Percentiles rank a stretch among this genome's conserved stretches.
Evolutionary conservation across 1,140 invertebrate genomes (phyloP).

Genomic region (Drosophila bipectinata): DNA sequence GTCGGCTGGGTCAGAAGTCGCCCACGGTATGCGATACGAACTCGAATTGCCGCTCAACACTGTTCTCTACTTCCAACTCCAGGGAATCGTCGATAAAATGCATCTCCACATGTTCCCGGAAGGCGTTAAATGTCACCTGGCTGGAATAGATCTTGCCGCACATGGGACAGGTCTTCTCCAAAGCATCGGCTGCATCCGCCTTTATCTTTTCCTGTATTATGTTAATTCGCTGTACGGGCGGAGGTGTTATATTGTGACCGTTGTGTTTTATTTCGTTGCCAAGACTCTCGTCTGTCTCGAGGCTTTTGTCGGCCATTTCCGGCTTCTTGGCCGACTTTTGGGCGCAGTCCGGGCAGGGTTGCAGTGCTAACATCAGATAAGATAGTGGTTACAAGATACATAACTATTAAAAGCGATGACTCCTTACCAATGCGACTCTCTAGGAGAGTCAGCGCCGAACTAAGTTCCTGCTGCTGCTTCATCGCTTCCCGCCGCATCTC

Average conservation of each 20-base stretch:
- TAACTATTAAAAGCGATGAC: background rate
- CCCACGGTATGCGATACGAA: conserved; percentile 79
- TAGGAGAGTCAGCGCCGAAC: conserved; percentile 82
- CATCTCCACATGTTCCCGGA: conserved; percentile 84
- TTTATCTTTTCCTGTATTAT: conserved; percentile 69
- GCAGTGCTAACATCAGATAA: conserved; percentile 42
- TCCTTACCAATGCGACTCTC: conserved; percentile 61
- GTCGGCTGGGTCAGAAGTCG: conserved; percentile 75
- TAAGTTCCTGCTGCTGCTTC: conserved; percentile 88
- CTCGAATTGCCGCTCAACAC: conserved; percentile 76
- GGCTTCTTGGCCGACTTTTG: conserved; percentile 69
- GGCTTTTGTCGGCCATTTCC: conserved; percentile 82
- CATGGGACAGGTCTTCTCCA: conserved; percentile 85
- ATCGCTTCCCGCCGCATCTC: conserved; percentile 87
- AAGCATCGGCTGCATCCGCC: conserved; percentile 56
- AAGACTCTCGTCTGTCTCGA: conserved; percentile 77
- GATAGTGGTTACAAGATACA: background rate
- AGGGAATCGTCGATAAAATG: conserved; percentile 83
- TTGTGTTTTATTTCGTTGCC: conserved; percentile 44
- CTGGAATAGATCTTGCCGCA: conserved; percentile 83
- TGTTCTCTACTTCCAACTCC: conserved; percentile 47
- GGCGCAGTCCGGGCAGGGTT: conserved; percentile 70
- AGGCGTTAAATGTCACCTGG: conserved; percentile 80
- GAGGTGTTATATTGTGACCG: conserved; percentile 16
- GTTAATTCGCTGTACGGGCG: conserved; percentile 45